Conservation (phyloP, 2,797 vertebrate genomes). For the Artibeus lituratus region DNA sequence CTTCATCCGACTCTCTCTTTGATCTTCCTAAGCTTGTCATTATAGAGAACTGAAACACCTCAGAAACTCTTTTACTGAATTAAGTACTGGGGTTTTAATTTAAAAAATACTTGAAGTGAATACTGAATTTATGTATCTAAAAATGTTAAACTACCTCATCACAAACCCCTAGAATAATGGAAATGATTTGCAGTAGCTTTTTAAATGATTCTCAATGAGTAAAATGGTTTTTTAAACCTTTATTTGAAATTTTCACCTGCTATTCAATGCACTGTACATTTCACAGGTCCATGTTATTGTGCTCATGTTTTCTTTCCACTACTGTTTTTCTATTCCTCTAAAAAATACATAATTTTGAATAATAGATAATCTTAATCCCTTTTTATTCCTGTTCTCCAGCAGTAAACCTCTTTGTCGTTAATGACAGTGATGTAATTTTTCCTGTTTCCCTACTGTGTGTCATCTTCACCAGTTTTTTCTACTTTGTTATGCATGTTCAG, state of each 20-base stretch:
- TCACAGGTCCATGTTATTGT: neutral
- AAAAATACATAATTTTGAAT: neutral
- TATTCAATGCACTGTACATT: neutral
- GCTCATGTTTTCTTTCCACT: neutral
- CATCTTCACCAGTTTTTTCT: conserved; percentile 6
- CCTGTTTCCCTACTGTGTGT: neutral
- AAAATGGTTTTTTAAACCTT: neutral
- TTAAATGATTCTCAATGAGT: conserved; percentile 5
- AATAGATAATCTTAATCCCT: neutral
- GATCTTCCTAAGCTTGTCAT: conserved; percentile 11
- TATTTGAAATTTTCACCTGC: conserved; percentile 1
- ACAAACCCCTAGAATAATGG: neutral
- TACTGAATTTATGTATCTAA: conserved; percentile 3
- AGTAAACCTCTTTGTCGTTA: neutral
- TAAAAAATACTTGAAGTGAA: neutral
- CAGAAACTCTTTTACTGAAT: neutral
- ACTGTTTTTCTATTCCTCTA: neutral
- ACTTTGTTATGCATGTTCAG: neutral
- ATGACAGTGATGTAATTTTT: neutral
- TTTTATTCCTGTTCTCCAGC: neutral
- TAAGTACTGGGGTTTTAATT: conserved; percentile 29
- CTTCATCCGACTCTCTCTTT: neutral
- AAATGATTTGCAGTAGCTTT: conserved; percentile 33
- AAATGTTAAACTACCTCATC: neutral
- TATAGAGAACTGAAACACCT: conserved; percentile 23